phyloP scores from a whole-genome alignment of 2,888 invertebrate species.

The Nebria salina region DNA sequence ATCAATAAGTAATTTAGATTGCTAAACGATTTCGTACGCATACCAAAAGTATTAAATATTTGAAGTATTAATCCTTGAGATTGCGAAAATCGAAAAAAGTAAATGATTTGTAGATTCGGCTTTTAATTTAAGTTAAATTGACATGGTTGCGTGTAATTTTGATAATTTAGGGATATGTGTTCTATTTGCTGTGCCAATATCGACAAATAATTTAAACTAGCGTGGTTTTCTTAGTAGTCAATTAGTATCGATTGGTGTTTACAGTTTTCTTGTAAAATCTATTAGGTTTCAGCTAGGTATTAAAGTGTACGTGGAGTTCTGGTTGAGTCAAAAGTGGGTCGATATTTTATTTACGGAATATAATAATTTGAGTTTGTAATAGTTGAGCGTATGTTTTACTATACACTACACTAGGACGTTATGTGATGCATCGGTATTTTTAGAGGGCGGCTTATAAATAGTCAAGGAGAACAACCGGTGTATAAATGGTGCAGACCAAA shows the following conservation, averaged over 20 bases:
- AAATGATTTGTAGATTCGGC: too few species aligned
- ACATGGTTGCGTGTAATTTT: too few species aligned
- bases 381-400: constrained; percentile 10
- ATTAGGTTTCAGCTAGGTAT: background rate
- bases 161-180: background rate
- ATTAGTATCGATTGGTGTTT: background rate
- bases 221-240: background rate
- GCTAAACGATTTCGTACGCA: too few species aligned
- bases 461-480: constrained; percentile 11
- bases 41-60: too few species aligned
- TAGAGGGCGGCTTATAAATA: constrained; percentile 40
- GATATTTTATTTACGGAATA: constrained; percentile 20
- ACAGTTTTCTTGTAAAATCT: background rate
- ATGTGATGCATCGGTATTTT: constrained; percentile 45
- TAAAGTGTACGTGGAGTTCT: background rate
- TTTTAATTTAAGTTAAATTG: too few species aligned
- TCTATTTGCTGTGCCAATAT: background rate
- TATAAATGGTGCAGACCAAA: background rate
- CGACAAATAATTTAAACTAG: background rate
- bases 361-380: constrained; percentile 8
- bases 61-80: too few species aligned
- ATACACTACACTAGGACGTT: constrained; percentile 3
- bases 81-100: too few species aligned
- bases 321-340: background rate
- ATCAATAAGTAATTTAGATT: background rate